These are phyloP conservation scores for Agrilus planipennis DNA, from an alignment of 1,140 invertebrate species.

Conservation along the genomic window DNA sequence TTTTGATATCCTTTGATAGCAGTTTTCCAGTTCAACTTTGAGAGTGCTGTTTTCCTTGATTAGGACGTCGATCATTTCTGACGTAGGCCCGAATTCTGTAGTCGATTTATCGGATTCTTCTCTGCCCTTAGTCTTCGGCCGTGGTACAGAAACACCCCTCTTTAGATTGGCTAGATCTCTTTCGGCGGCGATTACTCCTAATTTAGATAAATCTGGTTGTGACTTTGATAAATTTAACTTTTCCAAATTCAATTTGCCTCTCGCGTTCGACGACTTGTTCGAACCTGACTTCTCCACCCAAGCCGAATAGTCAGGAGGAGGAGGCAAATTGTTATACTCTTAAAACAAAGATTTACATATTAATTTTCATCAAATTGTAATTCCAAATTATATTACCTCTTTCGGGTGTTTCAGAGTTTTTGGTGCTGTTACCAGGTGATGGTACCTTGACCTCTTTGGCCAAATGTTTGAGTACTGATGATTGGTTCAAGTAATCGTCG, in stretches of 20 bases:
- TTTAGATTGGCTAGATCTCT: constrained; percentile 22
- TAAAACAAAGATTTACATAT: constrained; percentile 8
- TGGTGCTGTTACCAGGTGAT: constrained; percentile 20
- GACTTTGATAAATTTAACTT: constrained; percentile 54
- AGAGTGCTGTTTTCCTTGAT: constrained; percentile 75
- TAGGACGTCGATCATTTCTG: constrained; percentile 71
- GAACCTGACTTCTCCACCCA: constrained; percentile 27
- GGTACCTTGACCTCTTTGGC: constrained; percentile 65
- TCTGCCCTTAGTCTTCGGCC: constrained; percentile 47
- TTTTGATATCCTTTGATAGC: constrained; percentile 73
- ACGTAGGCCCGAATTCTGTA: constrained; percentile 48
- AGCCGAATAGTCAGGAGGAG: constrained; percentile 29
- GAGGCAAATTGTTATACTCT: constrained; percentile 18
- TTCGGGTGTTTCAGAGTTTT: constrained; percentile 23
- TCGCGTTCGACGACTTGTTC: too few species aligned
- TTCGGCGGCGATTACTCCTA: constrained; percentile 21
- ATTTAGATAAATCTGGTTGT: constrained; percentile 53
- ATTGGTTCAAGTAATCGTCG: constrained; percentile 72
- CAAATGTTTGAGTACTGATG: constrained; percentile 73
- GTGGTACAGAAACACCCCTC: constrained; percentile 29
- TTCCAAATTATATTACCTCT: too few species aligned
- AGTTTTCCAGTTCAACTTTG: constrained; percentile 68
- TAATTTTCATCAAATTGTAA: constrained; percentile 1
- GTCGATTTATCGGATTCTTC: constrained; percentile 43
- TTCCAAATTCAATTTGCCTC: constrained; percentile 18